Base-by-base conservation (phyloP, 2,113 vertebrate genomes). In the Formicarius rufipectus region DNA sequence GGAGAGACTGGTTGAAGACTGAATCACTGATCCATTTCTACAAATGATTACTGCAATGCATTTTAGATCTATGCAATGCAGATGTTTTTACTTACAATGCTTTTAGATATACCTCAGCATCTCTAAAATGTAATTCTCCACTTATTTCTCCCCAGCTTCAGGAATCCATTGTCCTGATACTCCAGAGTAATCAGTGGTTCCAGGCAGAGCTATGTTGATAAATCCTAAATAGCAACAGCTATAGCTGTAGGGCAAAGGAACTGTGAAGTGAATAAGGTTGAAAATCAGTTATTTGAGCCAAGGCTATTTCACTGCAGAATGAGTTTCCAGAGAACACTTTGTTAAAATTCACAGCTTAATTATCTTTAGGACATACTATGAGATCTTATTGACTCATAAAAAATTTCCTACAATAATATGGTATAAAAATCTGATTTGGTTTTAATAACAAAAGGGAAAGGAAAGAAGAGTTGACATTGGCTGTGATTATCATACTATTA, bases 151-250 rank as follows among this genome's bases (percentile, higher is more conserved):
- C 40, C 37, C 30, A 87, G 47, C 24, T 74, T 83, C 50, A 89
- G 74, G 87, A 95, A 91, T 60, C 22, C 45, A 85, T 91, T 89
- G 49, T 87, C 84, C 78, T 72, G 40, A 82, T 79, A 79, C 62
- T 87, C 37, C 24, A 42, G 76, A 94, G 62, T 58, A 58, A 60
- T 77, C 40, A 66, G n/a, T 37, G 82, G 49, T 84, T 90, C 78
- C 63, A 93, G 63, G 69, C 59, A 84, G 31, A 93, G 53, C 27
- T 77, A 66, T 6, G 27, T 1, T 56, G 76, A 85, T 73, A 89
- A 82, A 66, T 84, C 62, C 50, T 66, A 87, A 89, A 89, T 17
- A 87, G 45, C 24, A 93, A 79, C 50, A 90, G 81, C 37, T 87
- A 21, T 60, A 89, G 44, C 16, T 42, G 31, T 20, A 53, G 18